Base-by-base conservation (phyloP, 2,113 vertebrate genomes). In the Prinia subflava region DNA sequence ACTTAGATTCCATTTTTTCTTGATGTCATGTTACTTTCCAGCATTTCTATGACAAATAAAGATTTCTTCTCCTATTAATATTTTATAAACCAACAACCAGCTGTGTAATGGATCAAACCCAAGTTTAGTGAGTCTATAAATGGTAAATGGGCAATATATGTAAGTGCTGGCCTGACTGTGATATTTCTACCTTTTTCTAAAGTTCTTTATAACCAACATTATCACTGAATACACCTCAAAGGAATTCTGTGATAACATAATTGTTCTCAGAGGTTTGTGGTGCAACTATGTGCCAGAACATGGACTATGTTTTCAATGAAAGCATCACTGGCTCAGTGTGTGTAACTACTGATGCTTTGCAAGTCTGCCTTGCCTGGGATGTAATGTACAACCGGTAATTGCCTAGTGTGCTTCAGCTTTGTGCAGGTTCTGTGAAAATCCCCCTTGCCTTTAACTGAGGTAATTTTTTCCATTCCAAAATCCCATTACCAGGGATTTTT, bases 311-410 rank as follows among this genome's bases (percentile, higher is more conserved):
- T 87, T 84, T 47, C 5, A 9, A 52, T 60, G 35, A 95, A 89
- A 50, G 64, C 62, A 79, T 64, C 76, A 42, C 53, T 76, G 62
- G 33, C 35, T 85, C 19, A 4, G 42, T 8, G 2, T 33, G 16
- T 2, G 1, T 41, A 90, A n/a, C 73, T 84, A 64, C 42, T 77
- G 96, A 62, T 81, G 68, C 16, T 42, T 64, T 68, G 17, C 37
- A 63, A 76, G 27, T 46, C 47, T 62, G 49, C 57, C 50, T 55
- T 94, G 75, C 64, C 52, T 87, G 82, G 47, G 52, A 93, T 89
- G 37, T 39, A 94, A 96, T 76, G 74, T 82, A 73, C 68, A 56
- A 53, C 78, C 76, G 83, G 78, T 89, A 87, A 86, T 53, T 84
- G 52, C n/a, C 39, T 64, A 59, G 62, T 49, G 35, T 79, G 19